Percentiles rank a stretch among this genome's conserved stretches.
Evolutionary conservation across 2,888 invertebrate species (phyloP).

Genomic region (Limnephilus lunatus): DNA sequence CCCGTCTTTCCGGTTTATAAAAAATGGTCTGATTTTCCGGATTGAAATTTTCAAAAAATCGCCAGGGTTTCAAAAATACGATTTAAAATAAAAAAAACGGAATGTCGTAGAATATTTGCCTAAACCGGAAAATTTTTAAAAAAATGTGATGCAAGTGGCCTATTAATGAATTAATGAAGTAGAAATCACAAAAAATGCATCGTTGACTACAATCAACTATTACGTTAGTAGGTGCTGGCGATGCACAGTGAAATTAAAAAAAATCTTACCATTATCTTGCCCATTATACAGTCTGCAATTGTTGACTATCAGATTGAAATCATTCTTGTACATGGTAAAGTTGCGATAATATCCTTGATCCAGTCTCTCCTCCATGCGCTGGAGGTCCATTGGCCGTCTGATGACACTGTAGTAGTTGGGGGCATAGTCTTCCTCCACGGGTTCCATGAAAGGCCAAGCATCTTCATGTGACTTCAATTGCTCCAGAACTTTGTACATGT

Average conservation of each 20-base stretch:
- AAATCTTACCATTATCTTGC: conserved; percentile 88
- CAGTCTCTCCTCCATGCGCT: conserved; percentile 91
- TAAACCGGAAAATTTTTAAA: too few species aligned
- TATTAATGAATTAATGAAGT: background rate
- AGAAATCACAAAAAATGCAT: background rate
- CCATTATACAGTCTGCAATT: conserved; percentile 96
- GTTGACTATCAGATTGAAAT: conserved; percentile 94
- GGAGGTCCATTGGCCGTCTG: conserved; percentile 90
- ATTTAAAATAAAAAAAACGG: too few species aligned
- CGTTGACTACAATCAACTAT: background rate
- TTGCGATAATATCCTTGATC: conserved; percentile 88
- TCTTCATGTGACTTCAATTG: conserved; percentile 92
- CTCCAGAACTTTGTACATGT: conserved; percentile 94
- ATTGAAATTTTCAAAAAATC: too few species aligned
- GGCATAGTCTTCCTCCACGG: conserved; percentile 94
- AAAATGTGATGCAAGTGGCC: too few species aligned
- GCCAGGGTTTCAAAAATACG: too few species aligned
- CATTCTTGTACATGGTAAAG: conserved; percentile 88
- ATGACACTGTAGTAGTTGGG: conserved; percentile 89
- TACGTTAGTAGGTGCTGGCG: too few species aligned
- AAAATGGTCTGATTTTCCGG: too few species aligned
- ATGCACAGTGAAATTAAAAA: background rate
- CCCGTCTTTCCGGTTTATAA: too few species aligned
- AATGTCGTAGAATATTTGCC: too few species aligned
- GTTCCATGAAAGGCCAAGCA: conserved; percentile 96